These are phyloP conservation scores for Gymnocephalus cernua DNA, from an alignment of 2,113 vertebrate genomes.

Conservation along the genomic window DNA sequence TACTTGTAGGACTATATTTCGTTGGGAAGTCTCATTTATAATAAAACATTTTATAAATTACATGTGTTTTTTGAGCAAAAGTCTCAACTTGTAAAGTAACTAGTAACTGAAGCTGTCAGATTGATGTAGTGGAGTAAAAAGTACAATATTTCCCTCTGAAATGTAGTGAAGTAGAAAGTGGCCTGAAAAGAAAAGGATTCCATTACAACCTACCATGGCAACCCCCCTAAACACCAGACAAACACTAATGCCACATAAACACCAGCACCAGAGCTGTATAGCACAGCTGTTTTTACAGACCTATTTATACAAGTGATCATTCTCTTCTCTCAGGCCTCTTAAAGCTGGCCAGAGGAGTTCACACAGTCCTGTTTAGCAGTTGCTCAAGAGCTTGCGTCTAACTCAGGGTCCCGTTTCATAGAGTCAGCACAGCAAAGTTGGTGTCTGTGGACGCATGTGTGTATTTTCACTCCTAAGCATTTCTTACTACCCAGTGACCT, in stretches of 20 bases:
- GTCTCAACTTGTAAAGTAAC: no score
- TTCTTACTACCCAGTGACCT: constrained; percentile 23
- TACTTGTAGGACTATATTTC: no score
- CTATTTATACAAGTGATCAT: not conserved
- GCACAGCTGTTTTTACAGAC: not conserved
- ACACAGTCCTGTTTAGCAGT: constrained; percentile 41
- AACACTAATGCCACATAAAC: constrained; percentile 9
- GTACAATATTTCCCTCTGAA: no score
- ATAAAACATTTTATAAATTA: no score
- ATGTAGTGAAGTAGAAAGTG: no score
- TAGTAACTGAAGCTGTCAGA: no score
- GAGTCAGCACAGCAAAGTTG: constrained; percentile 55
- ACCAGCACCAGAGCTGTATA: not conserved
- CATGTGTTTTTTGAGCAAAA: no score
- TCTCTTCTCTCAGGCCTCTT: not conserved
- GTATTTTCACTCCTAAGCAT: constrained; percentile 31
- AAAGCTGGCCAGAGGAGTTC: constrained; percentile 2
- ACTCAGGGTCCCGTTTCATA: constrained; percentile 59
- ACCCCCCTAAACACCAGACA: constrained; percentile 7
- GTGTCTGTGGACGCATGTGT: not conserved
- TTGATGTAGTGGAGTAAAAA: no score
- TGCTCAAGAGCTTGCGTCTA: constrained; percentile 38
- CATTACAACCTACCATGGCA: constrained; percentile 36
- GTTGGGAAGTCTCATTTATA: no score
- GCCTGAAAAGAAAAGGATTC: not conserved